A percentile compares a stretch with the other conserved stretches of the same genome.
Evolutionary conservation across 2,113 vertebrate genomes (phyloP).

Genomic region (Pseudopodoces humilis): DNA sequence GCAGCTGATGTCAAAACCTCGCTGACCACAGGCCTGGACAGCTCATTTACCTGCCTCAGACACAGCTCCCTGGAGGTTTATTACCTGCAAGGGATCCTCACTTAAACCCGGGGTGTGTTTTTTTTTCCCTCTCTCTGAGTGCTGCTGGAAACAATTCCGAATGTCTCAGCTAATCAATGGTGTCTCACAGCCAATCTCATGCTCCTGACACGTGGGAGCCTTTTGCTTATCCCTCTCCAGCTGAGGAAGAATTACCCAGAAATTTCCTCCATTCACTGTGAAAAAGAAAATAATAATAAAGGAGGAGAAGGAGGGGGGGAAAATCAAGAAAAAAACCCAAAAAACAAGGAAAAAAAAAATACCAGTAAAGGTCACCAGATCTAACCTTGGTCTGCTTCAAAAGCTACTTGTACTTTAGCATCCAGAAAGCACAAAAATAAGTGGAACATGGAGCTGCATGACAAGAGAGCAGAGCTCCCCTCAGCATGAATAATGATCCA

Average conservation of each 20-base stretch:
- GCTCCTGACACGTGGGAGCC: not conserved
- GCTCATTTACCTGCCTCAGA: not conserved
- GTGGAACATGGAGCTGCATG: not conserved
- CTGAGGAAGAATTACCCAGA: not conserved
- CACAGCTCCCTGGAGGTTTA: not conserved
- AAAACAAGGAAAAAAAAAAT: not conserved
- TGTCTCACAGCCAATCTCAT: not conserved
- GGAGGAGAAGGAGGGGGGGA: fast-evolving
- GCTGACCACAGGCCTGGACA: not conserved
- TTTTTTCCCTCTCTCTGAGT: not conserved
- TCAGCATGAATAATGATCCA: not conserved
- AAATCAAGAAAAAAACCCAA: too few relatives aligned
- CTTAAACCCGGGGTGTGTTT: not conserved
- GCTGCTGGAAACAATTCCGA: not conserved
- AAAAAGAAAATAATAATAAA: not conserved
- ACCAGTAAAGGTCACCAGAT: not conserved
- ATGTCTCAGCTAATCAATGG: not conserved
- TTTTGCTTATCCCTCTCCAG: not conserved
- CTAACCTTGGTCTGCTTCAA: not conserved
- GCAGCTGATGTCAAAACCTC: not conserved
- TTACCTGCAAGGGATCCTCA: not conserved
- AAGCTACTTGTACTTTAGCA: not conserved
- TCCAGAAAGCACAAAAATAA: not conserved
- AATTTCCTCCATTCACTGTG: not conserved
- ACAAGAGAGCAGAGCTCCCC: not conserved